A percentile compares a stretch with the other conserved stretches of the same genome.
Conservation (phyloP, 2,113 vertebrate species). For the Verasper variegatus region DNA sequence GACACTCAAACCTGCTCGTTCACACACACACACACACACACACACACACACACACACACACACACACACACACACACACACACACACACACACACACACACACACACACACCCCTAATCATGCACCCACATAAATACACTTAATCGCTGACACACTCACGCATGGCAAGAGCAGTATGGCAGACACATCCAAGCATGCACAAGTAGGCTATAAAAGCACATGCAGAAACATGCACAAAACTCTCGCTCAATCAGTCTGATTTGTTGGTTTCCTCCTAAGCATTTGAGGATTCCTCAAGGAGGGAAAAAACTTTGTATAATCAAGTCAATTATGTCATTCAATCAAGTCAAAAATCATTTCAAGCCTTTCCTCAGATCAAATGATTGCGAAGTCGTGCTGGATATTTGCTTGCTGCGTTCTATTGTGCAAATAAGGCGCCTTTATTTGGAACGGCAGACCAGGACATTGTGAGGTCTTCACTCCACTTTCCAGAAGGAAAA, state of each 20-base stretch:
- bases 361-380: slow-evolving; percentile 73
- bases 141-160: slow-evolving; percentile 71
- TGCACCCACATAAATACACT: slow-evolving; percentile 72
- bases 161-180: slow-evolving; percentile 67
- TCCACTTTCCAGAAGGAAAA: slow-evolving; percentile 44
- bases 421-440: slow-evolving; percentile 71
- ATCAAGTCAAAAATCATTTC: slow-evolving; percentile 82
- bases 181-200: slow-evolving; percentile 71
- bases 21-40: background rate
- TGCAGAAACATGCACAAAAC: slow-evolving; percentile 68
- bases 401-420: slow-evolving; percentile 67
- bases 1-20: slow-evolving; percentile 57
- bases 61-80: too few relatives aligned
- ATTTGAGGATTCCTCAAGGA: slow-evolving; percentile 80
- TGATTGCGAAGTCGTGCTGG: slow-evolving; percentile 78
- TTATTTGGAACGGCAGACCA: slow-evolving; percentile 57
- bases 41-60: too few relatives aligned
- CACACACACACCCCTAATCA: slow-evolving; percentile 60
- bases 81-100: slow-evolving; percentile 13
- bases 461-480: slow-evolving; percentile 48
- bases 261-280: slow-evolving; percentile 84
- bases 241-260: slow-evolving; percentile 84
- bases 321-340: slow-evolving; percentile 87
- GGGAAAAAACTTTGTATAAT: slow-evolving; percentile 81
- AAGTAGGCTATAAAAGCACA: slow-evolving; percentile 74